A percentile compares a stretch with the other conserved stretches of the same genome.
Evolutionary conservation across 2,888 invertebrate species (phyloP).

Genomic region (Coleophora flavipennella): DNA sequence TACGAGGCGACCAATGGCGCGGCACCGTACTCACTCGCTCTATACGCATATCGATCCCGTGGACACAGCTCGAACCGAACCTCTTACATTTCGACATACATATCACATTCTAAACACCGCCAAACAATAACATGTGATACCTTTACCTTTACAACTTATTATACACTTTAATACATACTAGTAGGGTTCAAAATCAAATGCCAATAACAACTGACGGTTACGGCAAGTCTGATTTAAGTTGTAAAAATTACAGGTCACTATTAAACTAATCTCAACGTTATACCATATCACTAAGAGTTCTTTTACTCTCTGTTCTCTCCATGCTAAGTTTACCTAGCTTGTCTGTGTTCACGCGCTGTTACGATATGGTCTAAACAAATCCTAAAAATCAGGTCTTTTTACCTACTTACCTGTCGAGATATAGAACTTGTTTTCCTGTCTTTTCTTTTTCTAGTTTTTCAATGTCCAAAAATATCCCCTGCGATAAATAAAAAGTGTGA

Average conservation of each 20-base stretch:
- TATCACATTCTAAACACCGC: constrained; percentile 69
- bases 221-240: constrained; percentile 17
- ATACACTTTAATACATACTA: accelerated
- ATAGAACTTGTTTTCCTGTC: no score
- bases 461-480: no score
- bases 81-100: constrained; percentile 72
- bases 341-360: no score
- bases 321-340: neutral
- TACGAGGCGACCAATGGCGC: constrained; percentile 61
- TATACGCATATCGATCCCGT: constrained; percentile 72
- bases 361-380: no score
- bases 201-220: constrained; percentile 17
- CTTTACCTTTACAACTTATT: constrained; percentile 19
- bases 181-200: constrained; percentile 21
- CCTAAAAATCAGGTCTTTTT: no score
- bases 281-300: neutral
- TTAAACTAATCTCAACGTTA: neutral
- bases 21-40: constrained; percentile 61
- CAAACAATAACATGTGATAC: constrained; percentile 62
- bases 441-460: no score
- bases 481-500: no score
- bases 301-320: neutral
- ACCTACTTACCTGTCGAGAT: no score
- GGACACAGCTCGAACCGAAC: constrained; percentile 66
- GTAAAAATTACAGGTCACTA: constrained; percentile 32